These are phyloP conservation scores for Remorina albescens DNA, from an alignment of 2,797 vertebrate species.

Conservation along the genomic window DNA sequence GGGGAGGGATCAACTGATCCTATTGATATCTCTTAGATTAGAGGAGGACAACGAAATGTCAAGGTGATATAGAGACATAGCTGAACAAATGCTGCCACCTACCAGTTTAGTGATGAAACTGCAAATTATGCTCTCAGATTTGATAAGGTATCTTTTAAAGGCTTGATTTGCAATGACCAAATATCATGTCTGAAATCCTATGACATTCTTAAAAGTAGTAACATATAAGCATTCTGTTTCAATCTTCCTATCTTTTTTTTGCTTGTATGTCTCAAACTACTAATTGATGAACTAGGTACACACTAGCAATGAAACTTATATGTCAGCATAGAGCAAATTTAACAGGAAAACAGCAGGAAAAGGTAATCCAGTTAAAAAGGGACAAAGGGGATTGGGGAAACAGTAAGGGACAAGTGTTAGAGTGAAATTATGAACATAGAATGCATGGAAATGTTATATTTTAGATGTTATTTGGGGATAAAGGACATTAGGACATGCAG, in stretches of 20 bases:
- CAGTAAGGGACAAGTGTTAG: constrained; percentile 16
- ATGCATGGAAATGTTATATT: constrained; percentile 29
- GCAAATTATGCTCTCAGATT: neutral
- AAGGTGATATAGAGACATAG: constrained; percentile 20
- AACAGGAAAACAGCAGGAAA: constrained; percentile 28
- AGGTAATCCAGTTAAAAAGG: constrained; percentile 9
- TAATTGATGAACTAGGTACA: neutral
- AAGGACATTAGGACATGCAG: constrained; percentile 78
- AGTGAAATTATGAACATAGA: constrained; percentile 72
- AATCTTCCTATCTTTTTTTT: neutral
- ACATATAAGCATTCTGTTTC: neutral
- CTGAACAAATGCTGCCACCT: constrained; percentile 36
- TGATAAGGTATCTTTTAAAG: too few species aligned
- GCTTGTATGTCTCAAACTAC: neutral
- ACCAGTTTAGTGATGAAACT: constrained; percentile 12
- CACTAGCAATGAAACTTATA: constrained; percentile 3
- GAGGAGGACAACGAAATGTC: constrained; percentile 4
- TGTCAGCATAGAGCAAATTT: constrained; percentile 18
- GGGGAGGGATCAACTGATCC: constrained; percentile 31
- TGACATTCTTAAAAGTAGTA: neutral
- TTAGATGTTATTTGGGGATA: constrained; percentile 21
- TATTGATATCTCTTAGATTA: constrained; percentile 31
- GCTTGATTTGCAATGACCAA: too few species aligned
- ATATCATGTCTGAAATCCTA: neutral
- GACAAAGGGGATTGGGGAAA: constrained; percentile 19